A percentile compares a stretch with the other conserved stretches of the same genome.
phyloP scores from a whole-genome alignment of 1,140 invertebrate genomes.

The Drosophila ambigua region DNA sequence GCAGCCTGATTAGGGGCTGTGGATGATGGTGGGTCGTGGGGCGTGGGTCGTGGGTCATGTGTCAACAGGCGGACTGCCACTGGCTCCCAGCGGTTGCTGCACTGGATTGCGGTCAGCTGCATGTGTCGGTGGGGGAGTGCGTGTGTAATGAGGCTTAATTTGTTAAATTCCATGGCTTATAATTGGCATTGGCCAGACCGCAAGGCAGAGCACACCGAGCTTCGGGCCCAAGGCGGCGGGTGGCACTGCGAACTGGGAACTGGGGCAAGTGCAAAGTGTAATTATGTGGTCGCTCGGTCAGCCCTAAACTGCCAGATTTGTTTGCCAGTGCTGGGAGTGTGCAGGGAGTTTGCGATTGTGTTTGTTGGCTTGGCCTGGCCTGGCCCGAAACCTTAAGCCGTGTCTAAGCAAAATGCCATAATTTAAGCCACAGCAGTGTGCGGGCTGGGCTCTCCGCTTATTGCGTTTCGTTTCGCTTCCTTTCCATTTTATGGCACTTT shows the following conservation, averaged over 20 bases:
- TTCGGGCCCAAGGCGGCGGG: constrained; percentile 1
- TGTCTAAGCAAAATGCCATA: constrained; percentile 22
- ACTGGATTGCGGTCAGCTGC: constrained; percentile 60
- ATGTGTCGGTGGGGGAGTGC: constrained; percentile 9
- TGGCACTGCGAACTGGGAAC: constrained; percentile 7
- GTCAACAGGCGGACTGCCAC: constrained; percentile 57
- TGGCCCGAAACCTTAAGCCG: constrained; percentile 13
- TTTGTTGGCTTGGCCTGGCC: neutral
- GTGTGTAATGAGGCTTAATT: constrained; percentile 77
- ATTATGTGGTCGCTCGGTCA: constrained; percentile 74
- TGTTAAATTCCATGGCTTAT: constrained; percentile 80
- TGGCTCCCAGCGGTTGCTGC: constrained; percentile 26
- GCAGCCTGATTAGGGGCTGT: constrained; percentile 8
- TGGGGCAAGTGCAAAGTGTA: constrained; percentile 69
- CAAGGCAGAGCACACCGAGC: constrained; percentile 58
- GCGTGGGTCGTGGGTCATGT: constrained; percentile 52
- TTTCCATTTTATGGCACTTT: constrained; percentile 34
- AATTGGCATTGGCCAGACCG: constrained; percentile 70
- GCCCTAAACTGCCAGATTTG: constrained; percentile 39
- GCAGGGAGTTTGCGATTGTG: neutral
- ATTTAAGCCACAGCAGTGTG: constrained; percentile 36
- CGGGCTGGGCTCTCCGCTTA: neutral
- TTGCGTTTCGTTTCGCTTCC: too few relatives aligned
- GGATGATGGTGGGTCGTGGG: neutral
- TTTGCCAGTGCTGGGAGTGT: constrained; percentile 12